phyloP scores from a whole-genome alignment of 1,140 invertebrate genomes.

The Aplysia californica region DNA sequence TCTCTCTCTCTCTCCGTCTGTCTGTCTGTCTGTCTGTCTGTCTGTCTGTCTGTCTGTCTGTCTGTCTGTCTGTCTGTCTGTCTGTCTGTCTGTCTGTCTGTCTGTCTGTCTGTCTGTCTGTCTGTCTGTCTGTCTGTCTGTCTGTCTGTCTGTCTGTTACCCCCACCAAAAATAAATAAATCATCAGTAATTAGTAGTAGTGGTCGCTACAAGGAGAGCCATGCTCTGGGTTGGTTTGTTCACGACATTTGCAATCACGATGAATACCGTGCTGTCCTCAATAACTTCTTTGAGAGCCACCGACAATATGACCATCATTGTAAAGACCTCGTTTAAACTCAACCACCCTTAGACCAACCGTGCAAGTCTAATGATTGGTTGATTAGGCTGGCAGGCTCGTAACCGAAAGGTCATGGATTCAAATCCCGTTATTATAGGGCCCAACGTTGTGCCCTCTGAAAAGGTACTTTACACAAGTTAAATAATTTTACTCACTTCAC shows the following conservation, averaged over 20 bases:
- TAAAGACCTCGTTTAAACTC: background rate
- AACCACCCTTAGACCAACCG: background rate
- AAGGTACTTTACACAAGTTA: no score
- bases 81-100: background rate
- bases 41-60: background rate
- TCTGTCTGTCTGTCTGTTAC: background rate
- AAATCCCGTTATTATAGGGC: no score
- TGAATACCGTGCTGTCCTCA: no score
- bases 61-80: background rate
- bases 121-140: background rate
- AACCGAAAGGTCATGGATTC: no score
- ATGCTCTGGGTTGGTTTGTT: no score
- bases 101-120: background rate
- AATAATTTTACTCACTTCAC: no score
- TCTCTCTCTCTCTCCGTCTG: background rate
- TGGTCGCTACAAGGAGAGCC: no score
- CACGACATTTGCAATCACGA: no score
- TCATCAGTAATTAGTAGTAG: background rate
- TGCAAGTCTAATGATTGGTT: background rate
- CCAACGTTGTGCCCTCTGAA: no score
- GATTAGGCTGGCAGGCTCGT: no score
- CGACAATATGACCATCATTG: background rate
- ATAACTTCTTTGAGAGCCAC: background rate
- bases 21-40: background rate
- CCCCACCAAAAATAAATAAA: background rate